Conservation (phyloP, 1,140 invertebrate genomes). For the Streblospio benedicti region DNA sequence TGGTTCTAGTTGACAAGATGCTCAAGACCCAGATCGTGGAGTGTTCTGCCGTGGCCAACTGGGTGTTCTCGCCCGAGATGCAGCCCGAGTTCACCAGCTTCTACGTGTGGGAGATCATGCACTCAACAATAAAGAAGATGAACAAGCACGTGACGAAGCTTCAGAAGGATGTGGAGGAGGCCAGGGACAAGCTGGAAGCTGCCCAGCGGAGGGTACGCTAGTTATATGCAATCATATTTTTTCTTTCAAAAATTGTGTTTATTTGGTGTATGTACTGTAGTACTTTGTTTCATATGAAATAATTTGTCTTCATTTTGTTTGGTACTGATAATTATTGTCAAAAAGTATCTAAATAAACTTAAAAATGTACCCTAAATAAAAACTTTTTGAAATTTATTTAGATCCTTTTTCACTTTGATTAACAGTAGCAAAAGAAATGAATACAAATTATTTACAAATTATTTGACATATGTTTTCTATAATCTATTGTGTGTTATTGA, state of each 20-base stretch:
- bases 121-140: slow-evolving; percentile 90
- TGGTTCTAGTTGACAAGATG: slow-evolving; percentile 91
- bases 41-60: slow-evolving; percentile 92
- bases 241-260: neutral
- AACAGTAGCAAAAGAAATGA: no score
- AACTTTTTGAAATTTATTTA: no score
- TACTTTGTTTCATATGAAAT: neutral
- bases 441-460: no score
- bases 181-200: slow-evolving; percentile 57
- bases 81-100: slow-evolving; percentile 79
- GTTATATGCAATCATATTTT: neutral
- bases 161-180: slow-evolving; percentile 72
- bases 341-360: neutral
- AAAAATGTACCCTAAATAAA: neutral
- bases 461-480: no score
- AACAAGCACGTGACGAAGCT: slow-evolving; percentile 80
- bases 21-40: slow-evolving; percentile 94
- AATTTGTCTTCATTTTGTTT: no score
- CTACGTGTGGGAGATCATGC: slow-evolving; percentile 95
- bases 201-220: slow-evolving; percentile 36
- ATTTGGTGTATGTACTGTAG: neutral
- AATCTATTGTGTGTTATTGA: no score
- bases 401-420: no score
- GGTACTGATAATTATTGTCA: no score
- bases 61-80: slow-evolving; percentile 98